Evolutionary conservation across 2,797 vertebrate species (phyloP), one percentile per base, ranked within the genome.

Genomic region (Pelobates cultripes): DNA sequence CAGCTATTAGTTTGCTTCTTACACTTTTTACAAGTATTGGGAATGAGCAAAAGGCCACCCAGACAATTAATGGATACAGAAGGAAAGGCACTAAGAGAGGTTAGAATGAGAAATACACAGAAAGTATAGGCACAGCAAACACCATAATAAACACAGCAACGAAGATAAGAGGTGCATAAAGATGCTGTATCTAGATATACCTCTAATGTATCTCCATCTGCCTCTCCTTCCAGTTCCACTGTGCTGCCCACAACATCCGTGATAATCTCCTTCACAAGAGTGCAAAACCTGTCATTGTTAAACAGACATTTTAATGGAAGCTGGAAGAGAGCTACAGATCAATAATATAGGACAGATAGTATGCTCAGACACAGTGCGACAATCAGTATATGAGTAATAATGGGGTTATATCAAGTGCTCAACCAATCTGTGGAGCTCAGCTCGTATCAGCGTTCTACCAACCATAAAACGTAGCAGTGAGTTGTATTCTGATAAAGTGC

Each of bases 201-300:
- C 95, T 99, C 97, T 75, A 99, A 86, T 0, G 94, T 96, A n/a
- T 97, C 95, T 75, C 94, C 96, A 17, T 97, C 95, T 28, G 90
- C 91, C 71, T 98, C 97, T 60, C 94, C 96, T 82, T 98, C 97
- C 87, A 97, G 90, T 86, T 98, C 96, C 85, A 96, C 92, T 40
- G 94, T 87, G 45, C 89, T 95, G 72, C 95, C 96, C 4, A 90
- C 91, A 0, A 93, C 91, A 70, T 95, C 95, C 47, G 94, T 95
- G 79, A 98, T 95, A 91, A 99, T 94, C 88, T 97, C 96, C 87
- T 96, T 99, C 84, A 99, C 96, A 92, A 97, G 95, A 81, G 89
- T 93, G 89, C 95, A 98, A 93, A 99, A 99, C 86, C 97, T 99
- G 85, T 66, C 85, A 85, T 73, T 10, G 86, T 79, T 7, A 86